Evolutionary conservation across 2,888 invertebrate genomes (phyloP).

Genomic region (Synergus laeviventris): DNA sequence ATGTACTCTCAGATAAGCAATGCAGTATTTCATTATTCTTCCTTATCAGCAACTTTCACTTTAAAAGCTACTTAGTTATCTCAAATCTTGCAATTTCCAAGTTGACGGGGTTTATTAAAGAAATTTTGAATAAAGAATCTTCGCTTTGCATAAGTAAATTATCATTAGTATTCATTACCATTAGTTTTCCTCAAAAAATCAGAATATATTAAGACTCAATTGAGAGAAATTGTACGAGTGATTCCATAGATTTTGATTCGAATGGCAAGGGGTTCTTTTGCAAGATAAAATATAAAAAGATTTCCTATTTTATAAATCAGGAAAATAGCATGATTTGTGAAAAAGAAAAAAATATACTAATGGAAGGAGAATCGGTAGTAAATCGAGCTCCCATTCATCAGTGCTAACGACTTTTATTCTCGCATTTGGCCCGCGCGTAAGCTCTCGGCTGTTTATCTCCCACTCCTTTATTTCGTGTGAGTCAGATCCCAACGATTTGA

Average conservation of each 20-base stretch:
- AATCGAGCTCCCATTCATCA: slow-evolving; percentile 60
- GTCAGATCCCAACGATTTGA: slow-evolving; percentile 53
- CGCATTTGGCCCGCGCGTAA: slow-evolving; percentile 73
- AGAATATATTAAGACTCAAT: not conserved
- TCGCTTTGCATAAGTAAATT: not conserved
- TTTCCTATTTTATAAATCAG: slow-evolving; percentile 28
- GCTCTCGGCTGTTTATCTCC: slow-evolving; percentile 56
- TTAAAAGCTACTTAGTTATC: not conserved
- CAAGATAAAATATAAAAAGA: not conserved
- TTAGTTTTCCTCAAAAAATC: not conserved
- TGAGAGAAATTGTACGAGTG: not conserved
- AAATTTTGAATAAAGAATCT: not conserved
- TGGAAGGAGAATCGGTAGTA: slow-evolving; percentile 53
- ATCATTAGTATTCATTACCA: not conserved
- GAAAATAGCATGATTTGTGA: slow-evolving; percentile 27
- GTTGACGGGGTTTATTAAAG: not conserved
- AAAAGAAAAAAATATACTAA: slow-evolving; percentile 47
- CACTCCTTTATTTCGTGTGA: slow-evolving; percentile 54
- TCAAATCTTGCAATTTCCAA: not conserved
- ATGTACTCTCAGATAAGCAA: slow-evolving; percentile 5
- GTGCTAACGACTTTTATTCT: slow-evolving; percentile 61
- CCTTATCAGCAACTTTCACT: not conserved
- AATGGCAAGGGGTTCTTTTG: not conserved
- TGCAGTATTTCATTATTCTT: slow-evolving; percentile 5
- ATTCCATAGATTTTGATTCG: not conserved